Evolutionary conservation across 2,797 vertebrate genomes (phyloP).

Genomic region (Girardinus metallicus): DNA sequence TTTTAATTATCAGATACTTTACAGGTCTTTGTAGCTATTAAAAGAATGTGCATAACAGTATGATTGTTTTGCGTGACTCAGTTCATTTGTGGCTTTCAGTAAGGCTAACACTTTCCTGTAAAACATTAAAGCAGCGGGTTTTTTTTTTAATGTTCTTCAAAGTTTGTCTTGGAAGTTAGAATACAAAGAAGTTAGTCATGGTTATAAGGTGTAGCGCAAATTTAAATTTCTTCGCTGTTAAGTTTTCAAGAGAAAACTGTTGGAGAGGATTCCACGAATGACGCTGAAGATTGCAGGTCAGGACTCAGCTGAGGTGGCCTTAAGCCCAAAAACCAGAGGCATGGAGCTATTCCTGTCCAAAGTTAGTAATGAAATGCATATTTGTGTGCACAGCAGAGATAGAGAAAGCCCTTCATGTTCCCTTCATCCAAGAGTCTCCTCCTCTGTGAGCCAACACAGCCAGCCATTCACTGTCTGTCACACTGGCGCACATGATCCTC

Average conservation of each 20-base stretch:
- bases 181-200: neutral
- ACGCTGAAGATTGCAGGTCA: conserved; percentile 43
- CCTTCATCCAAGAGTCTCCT: conserved; percentile 60
- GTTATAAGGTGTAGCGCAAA: neutral
- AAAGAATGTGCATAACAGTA: neutral
- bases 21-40: neutral
- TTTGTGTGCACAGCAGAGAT: conserved; percentile 69
- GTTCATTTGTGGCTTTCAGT: neutral
- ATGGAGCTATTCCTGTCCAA: conserved; percentile 66
- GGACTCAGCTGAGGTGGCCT: conserved; percentile 64
- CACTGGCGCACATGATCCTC: conserved; percentile 75
- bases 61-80: neutral
- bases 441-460: conserved; percentile 73
- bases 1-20: neutral
- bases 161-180: neutral
- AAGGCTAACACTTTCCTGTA: neutral
- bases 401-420: conserved; percentile 74
- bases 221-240: neutral
- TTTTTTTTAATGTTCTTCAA: neutral
- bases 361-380: conserved; percentile 75
- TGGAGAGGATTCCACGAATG: conserved; percentile 24
- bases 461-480: conserved; percentile 74
- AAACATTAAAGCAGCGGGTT: neutral
- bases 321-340: conserved; percentile 42
- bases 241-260: conserved; percentile 4